Percentiles rank a stretch among this genome's conserved stretches.
These are phyloP conservation scores for Temnothorax unifasciatus DNA, from an alignment of 2,888 invertebrate species.

Conservation along the genomic window DNA sequence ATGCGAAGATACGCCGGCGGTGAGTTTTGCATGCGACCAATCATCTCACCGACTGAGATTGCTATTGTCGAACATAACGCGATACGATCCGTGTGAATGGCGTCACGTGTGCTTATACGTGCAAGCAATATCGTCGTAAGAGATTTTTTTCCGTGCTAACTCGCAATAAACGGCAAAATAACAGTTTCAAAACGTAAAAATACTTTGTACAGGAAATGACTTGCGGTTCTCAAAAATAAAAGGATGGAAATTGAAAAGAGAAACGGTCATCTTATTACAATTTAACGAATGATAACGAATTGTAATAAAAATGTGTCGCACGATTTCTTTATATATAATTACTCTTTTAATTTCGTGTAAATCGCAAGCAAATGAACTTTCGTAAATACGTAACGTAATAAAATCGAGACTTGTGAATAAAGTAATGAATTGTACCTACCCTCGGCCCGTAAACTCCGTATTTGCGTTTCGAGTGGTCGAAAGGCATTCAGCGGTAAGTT, in stretches of 20 bases:
- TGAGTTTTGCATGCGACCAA: constrained; percentile 49
- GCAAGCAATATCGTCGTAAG: constrained; percentile 9
- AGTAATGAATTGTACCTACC: constrained; percentile 88
- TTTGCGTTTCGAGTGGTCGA: constrained; percentile 93
- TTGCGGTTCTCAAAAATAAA: not conserved
- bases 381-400: not conserved
- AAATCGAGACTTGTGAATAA: not conserved
- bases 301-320: not conserved
- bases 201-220: not conserved
- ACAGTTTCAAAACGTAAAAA: not conserved
- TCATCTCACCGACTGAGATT: constrained; percentile 43
- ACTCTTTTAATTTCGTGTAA: not conserved
- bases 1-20: constrained; percentile 31
- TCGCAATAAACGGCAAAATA: constrained; percentile 4
- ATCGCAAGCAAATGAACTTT: not conserved
- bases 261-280: not conserved
- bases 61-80: constrained; percentile 36
- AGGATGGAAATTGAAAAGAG: not conserved
- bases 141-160: constrained; percentile 16
- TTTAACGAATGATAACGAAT: not conserved
- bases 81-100: constrained; percentile 31
- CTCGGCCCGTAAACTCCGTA: constrained; percentile 92
- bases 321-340: not conserved
- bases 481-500: constrained; percentile 93
- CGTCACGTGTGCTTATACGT: constrained; percentile 10